A percentile compares a stretch with the other conserved stretches of the same genome.
phyloP scores from a whole-genome alignment of 2,888 invertebrate species.

The Saturnia japonica region DNA sequence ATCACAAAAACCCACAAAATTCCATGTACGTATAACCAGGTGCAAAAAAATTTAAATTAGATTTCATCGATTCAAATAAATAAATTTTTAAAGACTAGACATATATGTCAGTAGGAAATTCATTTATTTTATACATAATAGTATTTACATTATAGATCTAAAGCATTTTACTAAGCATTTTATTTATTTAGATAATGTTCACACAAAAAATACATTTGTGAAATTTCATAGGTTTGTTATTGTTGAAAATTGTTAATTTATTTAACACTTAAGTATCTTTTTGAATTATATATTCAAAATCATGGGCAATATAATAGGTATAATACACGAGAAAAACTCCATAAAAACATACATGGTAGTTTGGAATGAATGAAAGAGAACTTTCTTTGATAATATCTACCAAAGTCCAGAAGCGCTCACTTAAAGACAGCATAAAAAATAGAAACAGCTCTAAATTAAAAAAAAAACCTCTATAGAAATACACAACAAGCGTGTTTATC shows the following conservation, averaged over 20 bases:
- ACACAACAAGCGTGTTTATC: constrained; percentile 19
- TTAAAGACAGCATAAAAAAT: background rate
- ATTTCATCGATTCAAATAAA: too few species aligned
- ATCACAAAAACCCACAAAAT: too few species aligned
- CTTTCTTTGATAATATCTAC: background rate
- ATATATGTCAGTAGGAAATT: background rate
- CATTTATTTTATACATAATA: background rate
- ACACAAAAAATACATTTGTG: background rate
- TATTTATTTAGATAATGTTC: background rate
- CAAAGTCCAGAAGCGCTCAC: background rate
- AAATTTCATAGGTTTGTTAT: background rate
- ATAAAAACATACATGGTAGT: background rate
- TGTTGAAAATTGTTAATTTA: too few species aligned
- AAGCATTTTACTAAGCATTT: background rate
- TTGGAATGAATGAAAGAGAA: background rate
- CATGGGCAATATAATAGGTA: too few species aligned
- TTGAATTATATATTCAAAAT: too few species aligned
- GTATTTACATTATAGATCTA: background rate
- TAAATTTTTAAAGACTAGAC: too few species aligned
- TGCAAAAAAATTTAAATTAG: too few species aligned
- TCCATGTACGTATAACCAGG: too few species aligned
- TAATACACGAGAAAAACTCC: too few species aligned
- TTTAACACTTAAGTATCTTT: too few species aligned
- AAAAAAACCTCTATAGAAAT: too few species aligned
- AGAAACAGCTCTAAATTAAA: background rate